Evolutionary conservation across 2,113 vertebrate species (phyloP).

Genomic region (Sceloporus undulatus): DNA sequence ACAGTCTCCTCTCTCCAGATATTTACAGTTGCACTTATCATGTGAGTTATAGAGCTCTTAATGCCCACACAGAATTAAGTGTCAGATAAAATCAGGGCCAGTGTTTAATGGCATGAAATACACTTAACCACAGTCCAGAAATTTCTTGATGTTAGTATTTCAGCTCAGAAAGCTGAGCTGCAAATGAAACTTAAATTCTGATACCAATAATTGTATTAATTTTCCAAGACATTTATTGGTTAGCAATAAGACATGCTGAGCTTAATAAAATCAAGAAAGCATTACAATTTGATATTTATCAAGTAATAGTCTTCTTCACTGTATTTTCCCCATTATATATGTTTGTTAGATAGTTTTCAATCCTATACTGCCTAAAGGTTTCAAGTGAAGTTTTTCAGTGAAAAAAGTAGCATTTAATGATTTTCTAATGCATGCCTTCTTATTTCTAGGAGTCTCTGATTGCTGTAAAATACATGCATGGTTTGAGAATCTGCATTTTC

Average conservation of each 20-base stretch:
- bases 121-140: conserved; percentile 45
- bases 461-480: neutral
- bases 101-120: conserved; percentile 64
- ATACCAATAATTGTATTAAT: conserved; percentile 48
- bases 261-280: conserved; percentile 54
- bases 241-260: conserved; percentile 23
- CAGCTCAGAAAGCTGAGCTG: conserved; percentile 31
- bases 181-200: conserved; percentile 48
- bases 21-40: conserved; percentile 47
- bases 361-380: neutral
- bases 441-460: neutral
- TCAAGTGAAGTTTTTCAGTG: neutral
- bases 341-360: conserved; percentile 13
- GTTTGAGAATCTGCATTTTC: neutral
- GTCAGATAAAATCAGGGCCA: conserved; percentile 64
- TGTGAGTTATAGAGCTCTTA: conserved; percentile 61
- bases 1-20: conserved; percentile 30
- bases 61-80: conserved; percentile 60
- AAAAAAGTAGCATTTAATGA: neutral
- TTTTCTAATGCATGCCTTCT: accelerated
- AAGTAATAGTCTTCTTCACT: conserved; percentile 29
- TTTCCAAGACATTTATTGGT: conserved; percentile 62
- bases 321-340: conserved; percentile 1
- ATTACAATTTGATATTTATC: conserved; percentile 20
- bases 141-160: conserved; percentile 50